phyloP scores from a whole-genome alignment of 1,140 invertebrate species.

The Elymnias hypermnestra region DNA sequence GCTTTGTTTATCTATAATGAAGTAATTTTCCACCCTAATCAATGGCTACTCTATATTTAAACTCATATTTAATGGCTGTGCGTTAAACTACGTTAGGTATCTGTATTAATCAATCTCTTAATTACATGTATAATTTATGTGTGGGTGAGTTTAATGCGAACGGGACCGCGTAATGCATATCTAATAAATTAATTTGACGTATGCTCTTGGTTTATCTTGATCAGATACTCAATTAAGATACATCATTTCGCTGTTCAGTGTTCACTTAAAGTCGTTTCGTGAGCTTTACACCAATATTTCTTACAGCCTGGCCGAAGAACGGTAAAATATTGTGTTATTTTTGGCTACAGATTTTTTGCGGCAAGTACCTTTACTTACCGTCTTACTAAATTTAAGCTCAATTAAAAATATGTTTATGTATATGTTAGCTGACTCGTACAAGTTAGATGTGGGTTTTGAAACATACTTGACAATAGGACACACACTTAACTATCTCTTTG shows the following conservation, averaged over 20 bases:
- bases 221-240: slow-evolving; percentile 12
- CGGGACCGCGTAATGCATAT: slow-evolving; percentile 13
- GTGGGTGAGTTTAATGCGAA: slow-evolving; percentile 14
- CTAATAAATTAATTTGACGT: slow-evolving; percentile 22
- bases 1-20: not conserved
- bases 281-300: slow-evolving; percentile 3
- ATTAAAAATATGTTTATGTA: too few species aligned
- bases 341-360: too few species aligned
- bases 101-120: slow-evolving; percentile 22
- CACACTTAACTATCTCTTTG: too few species aligned
- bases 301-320: not conserved
- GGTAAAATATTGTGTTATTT: slow-evolving; percentile 1
- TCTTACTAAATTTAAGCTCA: too few species aligned
- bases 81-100: slow-evolving; percentile 7
- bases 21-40: slow-evolving; percentile 6
- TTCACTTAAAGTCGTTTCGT: slow-evolving; percentile 3
- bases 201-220: slow-evolving; percentile 17
- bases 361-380: too few species aligned
- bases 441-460: too few species aligned
- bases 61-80: not conserved
- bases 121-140: slow-evolving; percentile 19
- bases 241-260: slow-evolving; percentile 4
- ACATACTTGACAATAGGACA: too few species aligned
- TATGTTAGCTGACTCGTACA: too few species aligned
- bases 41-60: slow-evolving; percentile 4